Evolutionary conservation across 2,113 vertebrate genomes (phyloP), one percentile per base, ranked within the genome.

Genomic region (Rhipidura dahli): DNA sequence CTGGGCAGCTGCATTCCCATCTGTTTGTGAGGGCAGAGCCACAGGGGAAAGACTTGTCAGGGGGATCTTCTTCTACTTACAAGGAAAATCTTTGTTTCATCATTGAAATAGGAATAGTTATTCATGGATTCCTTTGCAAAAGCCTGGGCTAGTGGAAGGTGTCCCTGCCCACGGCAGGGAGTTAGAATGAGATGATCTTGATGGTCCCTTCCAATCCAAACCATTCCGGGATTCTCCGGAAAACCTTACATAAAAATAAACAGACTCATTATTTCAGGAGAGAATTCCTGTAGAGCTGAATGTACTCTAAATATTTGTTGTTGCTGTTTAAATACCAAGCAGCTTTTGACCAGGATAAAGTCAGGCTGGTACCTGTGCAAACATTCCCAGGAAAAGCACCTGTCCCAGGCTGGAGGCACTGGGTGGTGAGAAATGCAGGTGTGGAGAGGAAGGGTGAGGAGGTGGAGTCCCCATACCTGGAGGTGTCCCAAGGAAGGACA

Each of bases 141-240:
- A 47, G 1, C 45, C 61, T 35, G n/a, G n/a, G 7, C 45, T 24
- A 4, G 27, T 33, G 64, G 19, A 39, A 68, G 22, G 31, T 28
- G 15, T 44, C 18, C 50, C 59, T 88, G 42, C 26, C 31, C 59
- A 11, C 9, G 27, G 9, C 35, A 56, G 42, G 14, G 10, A 7
- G 4, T 4, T 82, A 53, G n/a, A 7, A 45, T 6, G 13, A 44
- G 45, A 35, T 60, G 13, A 7, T 40, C 6, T 51, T 40, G 6
- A 8, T 31, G 39, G 16, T 18, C 7, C 5, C 37, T 53, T 53
- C n/a, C 61, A 45, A 18, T 5, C 9, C 45, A 82, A 60, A 26
- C 13, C 0, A 0, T 45, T 47, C 20, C 8, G 3, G 5, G 16
- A 31, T 26, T n/a, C 39, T 15, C 5, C 47, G 53, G 7, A 53